Base-by-base conservation (phyloP, 2,113 vertebrate genomes). In the Otocyon megalotis region DNA sequence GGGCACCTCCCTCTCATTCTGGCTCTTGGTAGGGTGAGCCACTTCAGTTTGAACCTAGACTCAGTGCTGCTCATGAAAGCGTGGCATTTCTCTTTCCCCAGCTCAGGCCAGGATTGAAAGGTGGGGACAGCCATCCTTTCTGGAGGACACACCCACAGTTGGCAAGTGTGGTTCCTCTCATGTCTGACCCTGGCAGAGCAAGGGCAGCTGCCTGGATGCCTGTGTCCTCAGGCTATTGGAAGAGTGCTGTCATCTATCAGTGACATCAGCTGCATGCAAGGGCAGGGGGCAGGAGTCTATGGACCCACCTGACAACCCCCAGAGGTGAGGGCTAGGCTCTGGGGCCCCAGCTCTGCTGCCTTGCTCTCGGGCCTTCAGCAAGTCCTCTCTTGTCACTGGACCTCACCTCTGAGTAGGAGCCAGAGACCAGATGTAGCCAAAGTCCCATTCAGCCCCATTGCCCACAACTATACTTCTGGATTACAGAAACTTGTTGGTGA, bases 401-500 rank as follows among this genome's bases (percentile, higher is more conserved):
- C 58, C 88, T 90, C 76, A 9, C 16, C 71, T 8, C 8, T 1
- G 30, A n/a, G 35, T 4, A 2, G 65, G 43, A 43, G 5, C 19
- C 1, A n/a, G 79, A 30, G 76, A 14, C 77, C 32, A 28, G 74
- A 32, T 0, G 2, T 56, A 43, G 50, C n/a, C 26, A 0, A 26
- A n/a, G 22, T 10, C 48, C 80, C 30, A 1, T 30, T 32, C 65
- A 32, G 76, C 67, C 12, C 79, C 12, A 8, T 71, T 5, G 43
- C 43, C 72, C 65, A 1, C 8, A 17, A 5, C 60, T 71, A 7
- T 43, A 13, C 97, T 94, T 96, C 85, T 8, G 90, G 22, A 1
- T 77, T 96, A 62, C 97, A 99, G 99, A 99, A 98, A 96, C 98
- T 99, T 56, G 97, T 97, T 0, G 69, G 60, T 0, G 99, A 99